These are phyloP conservation scores for Tryphoninae sp. DNA, from an alignment of 2,888 invertebrate species.

Conservation along the genomic window DNA sequence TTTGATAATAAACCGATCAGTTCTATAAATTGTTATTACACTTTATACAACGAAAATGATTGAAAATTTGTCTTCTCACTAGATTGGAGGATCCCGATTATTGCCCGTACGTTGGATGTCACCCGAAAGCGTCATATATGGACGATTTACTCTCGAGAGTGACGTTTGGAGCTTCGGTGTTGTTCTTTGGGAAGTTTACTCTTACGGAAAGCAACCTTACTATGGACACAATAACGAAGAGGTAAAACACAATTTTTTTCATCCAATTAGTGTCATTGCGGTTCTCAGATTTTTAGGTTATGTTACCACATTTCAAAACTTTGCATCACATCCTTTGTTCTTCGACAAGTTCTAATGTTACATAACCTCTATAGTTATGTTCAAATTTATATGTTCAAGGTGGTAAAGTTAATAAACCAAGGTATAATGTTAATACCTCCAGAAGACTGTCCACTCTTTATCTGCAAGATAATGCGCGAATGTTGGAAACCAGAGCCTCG, in stretches of 20 bases:
- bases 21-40: constrained; percentile 3
- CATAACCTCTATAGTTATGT: background rate
- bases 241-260: constrained; percentile 74
- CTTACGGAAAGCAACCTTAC: constrained; percentile 95
- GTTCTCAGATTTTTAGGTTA: no score
- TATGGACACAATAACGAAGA: constrained; percentile 95
- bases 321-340: background rate
- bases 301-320: no score
- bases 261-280: no score
- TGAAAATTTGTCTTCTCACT: constrained; percentile 57
- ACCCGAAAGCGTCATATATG: constrained; percentile 94
- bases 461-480: constrained; percentile 89
- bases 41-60: background rate
- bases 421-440: constrained; percentile 91
- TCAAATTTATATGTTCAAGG: constrained; percentile 79
- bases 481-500: constrained; percentile 92
- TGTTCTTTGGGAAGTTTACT: constrained; percentile 96
- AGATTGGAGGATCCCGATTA: constrained; percentile 90
- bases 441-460: constrained; percentile 88
- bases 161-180: constrained; percentile 97
- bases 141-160: constrained; percentile 93
- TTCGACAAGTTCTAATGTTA: background rate
- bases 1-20: background rate
- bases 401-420: constrained; percentile 89
- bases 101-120: constrained; percentile 98